A percentile compares a stretch with the other conserved stretches of the same genome.
These are phyloP conservation scores for Percina caprodes DNA, from an alignment of 2,113 vertebrate genomes.

Conservation along the genomic window DNA sequence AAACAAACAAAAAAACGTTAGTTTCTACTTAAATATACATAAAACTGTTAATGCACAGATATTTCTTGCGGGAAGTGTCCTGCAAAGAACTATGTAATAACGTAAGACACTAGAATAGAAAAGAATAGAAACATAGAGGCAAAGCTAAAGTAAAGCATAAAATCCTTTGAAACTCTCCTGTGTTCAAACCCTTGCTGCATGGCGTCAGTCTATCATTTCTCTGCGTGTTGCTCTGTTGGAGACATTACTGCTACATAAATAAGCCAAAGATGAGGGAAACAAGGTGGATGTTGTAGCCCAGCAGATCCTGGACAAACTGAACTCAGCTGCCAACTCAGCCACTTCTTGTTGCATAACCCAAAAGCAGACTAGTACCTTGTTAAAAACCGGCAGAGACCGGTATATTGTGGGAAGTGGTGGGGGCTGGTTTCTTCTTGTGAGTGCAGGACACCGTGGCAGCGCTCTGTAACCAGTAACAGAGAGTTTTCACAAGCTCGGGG, in stretches of 20 bases:
- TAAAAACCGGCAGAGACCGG: conserved; percentile 45
- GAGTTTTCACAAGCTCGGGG: conserved; percentile 2
- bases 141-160: not conserved
- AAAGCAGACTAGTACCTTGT: conserved; percentile 33
- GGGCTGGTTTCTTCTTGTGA: conserved; percentile 18
- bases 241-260: not conserved
- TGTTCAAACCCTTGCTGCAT: not conserved
- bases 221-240: not conserved
- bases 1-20: too few relatives aligned
- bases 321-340: conserved; percentile 6
- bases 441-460: not conserved
- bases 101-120: not conserved
- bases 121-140: not conserved
- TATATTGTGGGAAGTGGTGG: conserved; percentile 43
- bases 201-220: not conserved
- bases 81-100: not conserved
- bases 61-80: not conserved
- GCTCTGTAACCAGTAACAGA: conserved; percentile 18
- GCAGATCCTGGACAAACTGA: not conserved
- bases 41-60: too few relatives aligned
- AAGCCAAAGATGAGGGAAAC: not conserved
- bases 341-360: conserved; percentile 52
- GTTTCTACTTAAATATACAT: too few relatives aligned
- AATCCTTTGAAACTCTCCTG: not conserved
- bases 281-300: not conserved